Evolutionary conservation across 1,140 invertebrate species (phyloP).

Genomic region (Melitaea cinxia): DNA sequence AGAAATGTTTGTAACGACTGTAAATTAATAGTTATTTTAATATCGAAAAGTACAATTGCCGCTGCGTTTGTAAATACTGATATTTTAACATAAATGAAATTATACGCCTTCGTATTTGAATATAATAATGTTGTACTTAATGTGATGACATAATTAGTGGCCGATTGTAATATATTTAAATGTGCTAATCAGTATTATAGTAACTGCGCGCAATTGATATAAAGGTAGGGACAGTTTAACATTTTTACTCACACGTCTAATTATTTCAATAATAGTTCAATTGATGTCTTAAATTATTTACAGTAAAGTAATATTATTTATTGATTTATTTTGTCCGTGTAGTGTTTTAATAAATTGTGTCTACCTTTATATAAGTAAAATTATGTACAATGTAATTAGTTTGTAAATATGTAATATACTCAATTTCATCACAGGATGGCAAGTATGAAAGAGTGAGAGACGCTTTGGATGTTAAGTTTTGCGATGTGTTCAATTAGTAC

Average conservation of each 20-base stretch:
- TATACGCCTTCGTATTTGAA: constrained; percentile 23
- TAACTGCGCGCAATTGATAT: constrained; percentile 26
- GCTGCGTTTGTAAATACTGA: constrained; percentile 29
- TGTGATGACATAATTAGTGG: constrained; percentile 9
- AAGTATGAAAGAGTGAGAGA: constrained; percentile 13
- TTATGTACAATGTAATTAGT: constrained; percentile 35
- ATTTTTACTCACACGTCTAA: neutral
- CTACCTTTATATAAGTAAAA: constrained; percentile 15
- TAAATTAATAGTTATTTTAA: constrained; percentile 49
- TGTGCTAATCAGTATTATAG: constrained; percentile 30
- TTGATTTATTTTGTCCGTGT: neutral
- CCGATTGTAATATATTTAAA: constrained; percentile 21
- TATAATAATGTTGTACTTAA: constrained; percentile 34
- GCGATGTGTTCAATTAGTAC: constrained; percentile 35
- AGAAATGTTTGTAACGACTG: constrained; percentile 53
- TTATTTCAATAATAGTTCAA: neutral
- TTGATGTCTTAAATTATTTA: neutral
- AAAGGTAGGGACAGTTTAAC: constrained; percentile 17
- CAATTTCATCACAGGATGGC: constrained; percentile 18
- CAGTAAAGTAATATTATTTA: neutral
- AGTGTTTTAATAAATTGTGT: constrained; percentile 15
- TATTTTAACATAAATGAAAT: constrained; percentile 28
- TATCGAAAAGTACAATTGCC: constrained; percentile 22
- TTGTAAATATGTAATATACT: constrained; percentile 36
- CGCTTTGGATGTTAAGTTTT: constrained; percentile 34